Percentiles rank a stretch among this genome's conserved stretches.
phyloP scores from a whole-genome alignment of 2,797 vertebrate genomes.

The Spheniscus humboldti region DNA sequence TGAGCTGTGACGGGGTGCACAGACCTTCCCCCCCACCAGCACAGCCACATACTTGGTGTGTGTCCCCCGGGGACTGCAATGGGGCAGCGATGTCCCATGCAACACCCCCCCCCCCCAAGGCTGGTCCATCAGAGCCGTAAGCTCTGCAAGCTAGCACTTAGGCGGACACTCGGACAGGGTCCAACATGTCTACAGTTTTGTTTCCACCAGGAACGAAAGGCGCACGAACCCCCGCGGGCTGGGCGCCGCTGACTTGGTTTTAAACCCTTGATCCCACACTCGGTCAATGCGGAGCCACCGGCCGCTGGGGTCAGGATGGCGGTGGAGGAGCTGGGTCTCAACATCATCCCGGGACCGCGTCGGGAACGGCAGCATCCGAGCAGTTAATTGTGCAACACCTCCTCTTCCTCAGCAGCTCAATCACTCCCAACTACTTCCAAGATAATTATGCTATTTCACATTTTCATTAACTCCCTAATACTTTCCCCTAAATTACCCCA shows the following conservation, averaged over 20 bases:
- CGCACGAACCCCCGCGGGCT: accelerated
- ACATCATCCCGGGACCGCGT: accelerated
- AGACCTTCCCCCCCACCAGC: neutral
- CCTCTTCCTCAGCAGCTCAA: neutral
- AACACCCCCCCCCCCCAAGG: accelerated
- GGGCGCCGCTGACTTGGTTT: neutral
- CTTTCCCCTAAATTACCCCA: conserved; percentile 26
- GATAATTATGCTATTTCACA: neutral
- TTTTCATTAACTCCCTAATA: conserved; percentile 47
- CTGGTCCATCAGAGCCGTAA: neutral
- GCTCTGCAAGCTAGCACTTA: neutral
- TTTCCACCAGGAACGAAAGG: accelerated
- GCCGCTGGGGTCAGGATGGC: neutral
- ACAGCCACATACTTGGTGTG: neutral
- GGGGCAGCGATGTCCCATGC: neutral
- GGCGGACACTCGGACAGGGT: neutral
- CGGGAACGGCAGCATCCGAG: accelerated
- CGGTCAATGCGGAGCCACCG: accelerated
- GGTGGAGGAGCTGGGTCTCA: neutral
- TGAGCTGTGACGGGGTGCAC: neutral
- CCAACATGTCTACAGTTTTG: neutral
- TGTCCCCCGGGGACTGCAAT: neutral
- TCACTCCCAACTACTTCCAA: neutral
- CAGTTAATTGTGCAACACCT: neutral
- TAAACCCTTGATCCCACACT: accelerated